A percentile compares a stretch with the other conserved stretches of the same genome.
phyloP scores from a whole-genome alignment of 2,888 invertebrate genomes.

The Dryomyza anilis region DNA sequence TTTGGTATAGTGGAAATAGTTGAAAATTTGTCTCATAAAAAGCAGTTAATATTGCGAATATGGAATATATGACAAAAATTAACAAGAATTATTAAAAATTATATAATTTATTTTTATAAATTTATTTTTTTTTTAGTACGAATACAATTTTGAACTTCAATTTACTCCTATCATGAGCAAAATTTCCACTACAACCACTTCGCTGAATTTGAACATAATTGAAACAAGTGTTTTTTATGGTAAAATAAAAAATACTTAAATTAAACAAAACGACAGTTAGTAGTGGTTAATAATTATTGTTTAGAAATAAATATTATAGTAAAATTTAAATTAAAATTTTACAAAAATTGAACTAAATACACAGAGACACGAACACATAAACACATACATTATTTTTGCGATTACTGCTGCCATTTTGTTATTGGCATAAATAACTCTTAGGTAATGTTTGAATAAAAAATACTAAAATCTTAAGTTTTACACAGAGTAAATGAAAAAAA shows the following conservation, averaged over 20 bases:
- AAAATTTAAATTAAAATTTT: background rate
- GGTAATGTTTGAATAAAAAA: background rate
- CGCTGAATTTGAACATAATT: background rate
- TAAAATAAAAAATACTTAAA: slow-evolving; percentile 18
- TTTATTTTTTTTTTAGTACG: background rate
- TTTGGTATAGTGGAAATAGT: too few species aligned
- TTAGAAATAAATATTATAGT: background rate
- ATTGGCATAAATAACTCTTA: slow-evolving; percentile 11
- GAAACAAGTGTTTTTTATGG: background rate
- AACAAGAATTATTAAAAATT: slow-evolving; percentile 15
- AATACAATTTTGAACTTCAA: background rate
- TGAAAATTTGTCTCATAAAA: too few species aligned
- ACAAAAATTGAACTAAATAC: slow-evolving; percentile 51
- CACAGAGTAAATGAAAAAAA: too few species aligned
- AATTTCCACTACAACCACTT: background rate
- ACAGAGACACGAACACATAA: slow-evolving; percentile 61
- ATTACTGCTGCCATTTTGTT: slow-evolving; percentile 27
- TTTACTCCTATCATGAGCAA: background rate
- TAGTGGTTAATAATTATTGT: background rate
- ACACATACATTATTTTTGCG: slow-evolving; percentile 54
- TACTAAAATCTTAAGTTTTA: background rate
- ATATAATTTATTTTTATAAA: slow-evolving; percentile 2
- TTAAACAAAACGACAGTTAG: background rate
- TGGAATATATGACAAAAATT: too few species aligned
- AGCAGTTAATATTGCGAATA: too few species aligned